Evolutionary conservation across 2,113 vertebrate genomes (phyloP).

Genomic region (Gobiocypris rarus): DNA sequence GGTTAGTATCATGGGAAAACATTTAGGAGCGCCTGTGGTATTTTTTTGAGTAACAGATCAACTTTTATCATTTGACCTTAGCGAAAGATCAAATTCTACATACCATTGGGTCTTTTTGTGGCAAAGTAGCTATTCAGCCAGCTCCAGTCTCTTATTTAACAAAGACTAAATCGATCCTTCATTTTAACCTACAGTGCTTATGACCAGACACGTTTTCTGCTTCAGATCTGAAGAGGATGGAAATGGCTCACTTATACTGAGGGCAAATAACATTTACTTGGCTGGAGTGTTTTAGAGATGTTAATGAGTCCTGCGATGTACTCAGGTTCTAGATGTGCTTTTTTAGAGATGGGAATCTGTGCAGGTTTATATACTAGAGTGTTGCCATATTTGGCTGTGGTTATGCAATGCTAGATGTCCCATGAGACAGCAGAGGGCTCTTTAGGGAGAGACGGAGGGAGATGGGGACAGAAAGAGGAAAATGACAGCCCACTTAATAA

Average conservation of each 20-base stretch:
- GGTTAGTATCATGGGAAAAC: not conserved
- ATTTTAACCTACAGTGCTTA: slow-evolving; percentile 12
- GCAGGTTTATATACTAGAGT: slow-evolving; percentile 10
- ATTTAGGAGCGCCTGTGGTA: not conserved
- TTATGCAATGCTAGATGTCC: slow-evolving; percentile 35
- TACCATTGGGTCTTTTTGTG: not conserved
- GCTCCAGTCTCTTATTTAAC: slow-evolving; percentile 21
- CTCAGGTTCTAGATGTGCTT: not conserved
- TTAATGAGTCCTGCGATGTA: slow-evolving; percentile 18
- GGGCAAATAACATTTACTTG: slow-evolving; percentile 26
- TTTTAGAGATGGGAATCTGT: not conserved
- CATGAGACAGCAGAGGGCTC: slow-evolving; percentile 22
- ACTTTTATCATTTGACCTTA: not conserved
- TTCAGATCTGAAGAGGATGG: slow-evolving; percentile 25
- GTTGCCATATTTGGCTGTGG: slow-evolving; percentile 36
- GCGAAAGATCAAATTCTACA: not conserved
- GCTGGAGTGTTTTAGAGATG: slow-evolving; percentile 17
- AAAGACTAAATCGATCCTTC: not conserved
- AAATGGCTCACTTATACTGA: slow-evolving; percentile 12
- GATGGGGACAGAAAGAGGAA: not conserved
- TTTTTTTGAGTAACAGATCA: not conserved
- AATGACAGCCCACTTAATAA: slow-evolving; percentile 1
- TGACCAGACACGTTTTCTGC: slow-evolving; percentile 9
- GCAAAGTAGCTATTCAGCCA: not conserved
- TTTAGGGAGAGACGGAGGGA: slow-evolving; percentile 20